Base-by-base conservation (phyloP, 1,140 invertebrate species). In the Copidosoma floridanum region DNA sequence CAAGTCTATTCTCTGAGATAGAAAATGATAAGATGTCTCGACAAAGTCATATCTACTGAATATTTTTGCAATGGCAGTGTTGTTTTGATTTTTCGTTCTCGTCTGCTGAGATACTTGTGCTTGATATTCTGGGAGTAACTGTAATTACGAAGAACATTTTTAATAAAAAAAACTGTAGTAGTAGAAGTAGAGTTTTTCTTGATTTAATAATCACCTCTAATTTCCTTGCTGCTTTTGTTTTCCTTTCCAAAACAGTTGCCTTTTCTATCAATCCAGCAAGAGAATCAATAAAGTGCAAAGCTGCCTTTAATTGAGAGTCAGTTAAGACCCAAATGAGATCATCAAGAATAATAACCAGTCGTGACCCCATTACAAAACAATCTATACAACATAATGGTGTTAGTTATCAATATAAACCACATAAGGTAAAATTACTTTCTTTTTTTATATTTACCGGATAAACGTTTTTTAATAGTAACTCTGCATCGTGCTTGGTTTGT, bases 291-390 rank as follows among this genome's bases (percentile, higher is more conserved):
- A 98, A 99, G 71, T 94, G 88, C 16, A 98, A 83, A 29, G 95
- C 96, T 29, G 97, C 96, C 68, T 97, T 91, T 14, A 98, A 79
- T 80, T 99, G 97, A 0, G 95, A 94, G 78, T 98, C 94, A 2
- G 97, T 99, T 43, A 98, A 78, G 24, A 97, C 95, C 97, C 97
- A 99, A n/a, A 98, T 82, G 27, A 99, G 82, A 76, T 99, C 96
- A 80, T 99, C 95, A 46, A 99, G 85, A 65, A 98, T 91, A 20
- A 99, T 83, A 51, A 95, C 90, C 43, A 99, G 80, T 44, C 94
- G 86, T 41, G 95, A 97, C 7, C 94, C 92, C 65, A 99, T 83
- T 29, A 99, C 87, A 67, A 92, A 90, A 77, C 94, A 98, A 81
- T 99, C 97, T 95, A 73, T n/a, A n/a, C n/a, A n/a, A n/a, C n/a